Conservation (phyloP, 2,888 invertebrate species). For the Ochropleura plecta region DNA sequence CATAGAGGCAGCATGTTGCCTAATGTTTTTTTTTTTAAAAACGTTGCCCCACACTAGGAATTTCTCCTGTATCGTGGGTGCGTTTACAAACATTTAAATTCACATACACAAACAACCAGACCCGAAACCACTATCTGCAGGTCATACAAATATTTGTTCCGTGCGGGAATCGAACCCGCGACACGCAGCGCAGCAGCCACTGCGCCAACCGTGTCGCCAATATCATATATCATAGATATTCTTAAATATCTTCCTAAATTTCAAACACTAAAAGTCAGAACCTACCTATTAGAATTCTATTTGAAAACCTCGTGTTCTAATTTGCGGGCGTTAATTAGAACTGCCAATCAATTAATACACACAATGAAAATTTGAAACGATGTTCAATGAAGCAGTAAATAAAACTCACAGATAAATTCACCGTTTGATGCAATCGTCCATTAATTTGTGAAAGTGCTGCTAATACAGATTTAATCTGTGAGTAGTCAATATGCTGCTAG, state of each 20-base stretch:
- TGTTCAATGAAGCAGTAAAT: slow-evolving; percentile 18
- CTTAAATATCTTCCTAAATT: background rate
- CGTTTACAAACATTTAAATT: no score
- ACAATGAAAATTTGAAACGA: slow-evolving; percentile 29
- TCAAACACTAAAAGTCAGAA: background rate
- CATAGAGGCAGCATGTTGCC: background rate
- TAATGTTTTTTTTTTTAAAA: no score
- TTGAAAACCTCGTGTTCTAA: background rate
- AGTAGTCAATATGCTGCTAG: background rate
- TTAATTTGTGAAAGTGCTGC: slow-evolving; percentile 11
- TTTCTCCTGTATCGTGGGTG: no score
- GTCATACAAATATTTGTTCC: no score
- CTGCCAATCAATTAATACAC: slow-evolving; percentile 28
- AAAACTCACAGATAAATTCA: slow-evolving; percentile 16
- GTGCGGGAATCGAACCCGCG: no score
- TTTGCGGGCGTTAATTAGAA: slow-evolving; percentile 33
- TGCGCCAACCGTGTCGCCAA: no score
- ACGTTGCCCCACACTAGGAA: no score
- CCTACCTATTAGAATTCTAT: slow-evolving; percentile 21
- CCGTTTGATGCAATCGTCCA: background rate
- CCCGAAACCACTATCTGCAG: no score
- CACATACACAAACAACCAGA: no score
- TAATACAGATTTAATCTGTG: background rate
- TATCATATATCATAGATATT: no score
- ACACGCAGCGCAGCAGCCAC: no score